Percentiles rank a stretch among this genome's conserved stretches.
These are phyloP conservation scores for Hyposmocoma kahamanoa DNA, from an alignment of 1,140 invertebrate species.

Conservation along the genomic window DNA sequence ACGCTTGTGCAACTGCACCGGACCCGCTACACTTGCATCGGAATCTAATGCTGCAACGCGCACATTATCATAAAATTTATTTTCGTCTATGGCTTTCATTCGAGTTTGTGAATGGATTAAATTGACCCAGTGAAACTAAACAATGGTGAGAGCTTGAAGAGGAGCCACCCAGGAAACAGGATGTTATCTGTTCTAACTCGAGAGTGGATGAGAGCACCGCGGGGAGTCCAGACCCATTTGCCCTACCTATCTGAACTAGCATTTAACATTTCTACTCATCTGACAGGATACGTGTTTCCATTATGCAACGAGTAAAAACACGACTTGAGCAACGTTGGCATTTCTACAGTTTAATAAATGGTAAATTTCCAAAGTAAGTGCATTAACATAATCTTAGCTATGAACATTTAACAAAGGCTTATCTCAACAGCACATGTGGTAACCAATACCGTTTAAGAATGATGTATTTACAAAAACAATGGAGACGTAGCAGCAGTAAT, in stretches of 20 bases:
- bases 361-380: no score
- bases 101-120: constrained; percentile 23
- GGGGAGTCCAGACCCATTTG: constrained; percentile 9
- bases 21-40: constrained; percentile 22
- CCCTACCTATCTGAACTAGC: neutral
- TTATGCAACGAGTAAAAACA: no score
- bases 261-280: neutral
- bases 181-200: constrained; percentile 15
- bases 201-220: constrained; percentile 7
- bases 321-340: no score
- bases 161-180: constrained; percentile 41
- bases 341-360: no score
- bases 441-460: no score
- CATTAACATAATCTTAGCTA: no score
- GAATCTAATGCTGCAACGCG: constrained; percentile 29
- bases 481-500: neutral
- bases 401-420: no score
- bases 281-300: no score
- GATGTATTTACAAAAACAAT: neutral
- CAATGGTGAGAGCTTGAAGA: constrained; percentile 43
- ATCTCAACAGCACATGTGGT: no score
- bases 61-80: constrained; percentile 53
- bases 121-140: constrained; percentile 35
- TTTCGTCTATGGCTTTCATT: constrained; percentile 25
- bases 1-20: constrained; percentile 29